Base-by-base conservation (phyloP, 1,140 invertebrate genomes). In the Drosophila micromelanica region DNA sequence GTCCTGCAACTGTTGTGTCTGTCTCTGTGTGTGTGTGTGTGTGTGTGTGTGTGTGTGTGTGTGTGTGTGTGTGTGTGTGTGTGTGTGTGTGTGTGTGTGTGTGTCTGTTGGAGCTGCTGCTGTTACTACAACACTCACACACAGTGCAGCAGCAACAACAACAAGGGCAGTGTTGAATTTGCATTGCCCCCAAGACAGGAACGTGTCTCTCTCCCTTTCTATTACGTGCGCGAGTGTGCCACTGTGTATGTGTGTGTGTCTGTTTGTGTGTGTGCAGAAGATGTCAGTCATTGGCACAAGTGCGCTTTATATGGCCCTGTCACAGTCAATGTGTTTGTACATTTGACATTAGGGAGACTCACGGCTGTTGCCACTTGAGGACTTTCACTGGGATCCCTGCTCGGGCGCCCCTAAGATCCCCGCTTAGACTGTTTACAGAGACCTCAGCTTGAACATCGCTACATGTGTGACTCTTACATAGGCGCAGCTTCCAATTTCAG, bases 261-360 rank as follows among this genome's bases (percentile, higher is more conserved):
- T 63, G 40, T 61, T 45, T 55, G 35, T 49, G 38, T 23, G 37
- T 37, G 20, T 68, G 55, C 5, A 12, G 42, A 52, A 57, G 65
- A 62, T 76, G 80, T 79, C 80, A 84, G 80, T 84, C 80, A 84
- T 79, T 84, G 80, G 76, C 80, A 84, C 80, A 84, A 84, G 76
- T 82, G 81, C 67, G 54, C 76, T 70, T 70, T 63, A 74, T 70
- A 57, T 70, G 67, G 30, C 37, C 43, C 57, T 51, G 72, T 55
- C 70, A 59, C 55, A 62, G 54, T 72, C 70, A 73, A 73, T 73
- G 63, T 40, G 55, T 52, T 54, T 73, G 63, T 38, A 52, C 49
- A 40, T 54, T 60, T 54, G 30, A 37, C 68, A 76, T 52, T 13
- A 73, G 67, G 80, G 80, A 40, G 32, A 42, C 46, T 73, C 80